Evolutionary conservation across 2,113 vertebrate species (phyloP), one percentile per base, ranked within the genome.

Genomic region (Nematolebias whitei): DNA sequence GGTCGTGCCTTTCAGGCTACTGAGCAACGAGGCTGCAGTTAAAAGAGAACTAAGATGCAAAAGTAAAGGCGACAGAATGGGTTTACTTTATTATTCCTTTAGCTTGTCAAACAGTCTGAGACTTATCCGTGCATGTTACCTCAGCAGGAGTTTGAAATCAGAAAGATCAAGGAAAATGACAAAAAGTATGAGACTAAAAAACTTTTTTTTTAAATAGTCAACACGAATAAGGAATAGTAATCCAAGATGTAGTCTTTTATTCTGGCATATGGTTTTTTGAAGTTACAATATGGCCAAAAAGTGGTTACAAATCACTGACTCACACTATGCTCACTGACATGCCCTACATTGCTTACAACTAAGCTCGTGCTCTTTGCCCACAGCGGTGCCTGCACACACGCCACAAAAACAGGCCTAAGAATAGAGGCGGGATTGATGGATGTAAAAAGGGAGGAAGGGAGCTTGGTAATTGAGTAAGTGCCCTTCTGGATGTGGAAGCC

Each of bases 401-500:
- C 64, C 86, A 58, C 56, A 23, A 26, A 71, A 0, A 1, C 78
- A 78, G 76, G 75, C 88, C 91, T 79, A 85, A 90, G 90, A 93
- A 89, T 92, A 92, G 83, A 81, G 61, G 57, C 71, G 57, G 69
- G 79, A 84, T 80, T 79, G 84, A 83, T 74, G 84, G 75, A 82
- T 77, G 79, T 78, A 80, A 71, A 86, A 83, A 79, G 71, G 56
- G 26, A 83, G 59, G 64, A 77, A 79, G 61, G 71, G 56, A 88
- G 61, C 78, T 79, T 70, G 60, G 82, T 90, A 88, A 92, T 88
- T 87, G 90, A 89, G 85, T 88, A 84, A 91, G 90, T 89, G 79
- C 85, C 87, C 79, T 88, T 85, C 80, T 89, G 82, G 63, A 89
- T 80, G 85, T 82, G 78, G 69, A 86, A 19, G 84, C 74, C 79